These are phyloP conservation scores for Porites lutea DNA, from an alignment of 64 coral and sea anemone genomes.

Conservation along the genomic window DNA sequence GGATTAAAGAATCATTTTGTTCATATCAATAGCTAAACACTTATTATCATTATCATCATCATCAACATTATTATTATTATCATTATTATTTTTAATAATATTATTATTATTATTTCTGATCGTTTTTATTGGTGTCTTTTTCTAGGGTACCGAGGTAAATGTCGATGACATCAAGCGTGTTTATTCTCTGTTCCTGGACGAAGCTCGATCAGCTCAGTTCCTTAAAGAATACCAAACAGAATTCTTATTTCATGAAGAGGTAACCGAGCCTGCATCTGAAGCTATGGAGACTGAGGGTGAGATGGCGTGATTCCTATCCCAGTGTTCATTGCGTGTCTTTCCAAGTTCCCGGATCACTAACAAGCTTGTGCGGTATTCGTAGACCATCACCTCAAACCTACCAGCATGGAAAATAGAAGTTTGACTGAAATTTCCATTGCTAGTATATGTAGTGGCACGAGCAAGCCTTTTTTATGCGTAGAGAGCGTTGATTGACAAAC, in stretches of 20 bases:
- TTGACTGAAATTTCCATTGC: background rate
- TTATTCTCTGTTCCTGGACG: constrained; percentile 95
- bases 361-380: background rate
- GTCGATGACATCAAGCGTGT: constrained; percentile 96
- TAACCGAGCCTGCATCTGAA: constrained; percentile 73
- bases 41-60: too few species aligned
- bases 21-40: too few species aligned
- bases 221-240: constrained; percentile 99
- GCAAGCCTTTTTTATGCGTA: background rate
- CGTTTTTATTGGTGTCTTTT: background rate
- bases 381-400: background rate
- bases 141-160: constrained; percentile 90
- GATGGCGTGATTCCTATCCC: background rate
- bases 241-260: constrained; percentile 93
- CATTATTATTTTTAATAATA: too few species aligned
- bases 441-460: too few species aligned
- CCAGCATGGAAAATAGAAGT: background rate
- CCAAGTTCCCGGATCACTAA: background rate
- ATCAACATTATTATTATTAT: too few species aligned
- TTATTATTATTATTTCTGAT: too few species aligned
- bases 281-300: constrained; percentile 92
- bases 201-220: constrained; percentile 92
- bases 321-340: background rate
- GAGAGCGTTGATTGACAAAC: background rate
- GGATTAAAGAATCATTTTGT: too few species aligned